Evolutionary conservation across 2,888 invertebrate genomes (phyloP).

Genomic region (Panopea generosa): DNA sequence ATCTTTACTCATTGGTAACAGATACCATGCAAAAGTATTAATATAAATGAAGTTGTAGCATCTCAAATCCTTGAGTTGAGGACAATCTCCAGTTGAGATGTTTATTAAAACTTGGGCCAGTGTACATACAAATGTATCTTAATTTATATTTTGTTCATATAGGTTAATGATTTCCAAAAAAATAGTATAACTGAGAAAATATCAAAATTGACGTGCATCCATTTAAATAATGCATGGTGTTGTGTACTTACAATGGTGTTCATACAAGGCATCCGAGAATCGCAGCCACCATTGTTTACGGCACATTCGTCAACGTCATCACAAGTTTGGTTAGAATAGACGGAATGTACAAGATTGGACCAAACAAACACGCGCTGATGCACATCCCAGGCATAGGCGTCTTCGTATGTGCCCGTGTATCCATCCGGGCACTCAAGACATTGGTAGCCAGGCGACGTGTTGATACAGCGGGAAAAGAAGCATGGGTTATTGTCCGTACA

Average conservation of each 20-base stretch:
- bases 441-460: slow-evolving; percentile 75
- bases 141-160: too few species aligned
- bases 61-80: too few species aligned
- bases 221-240: too few species aligned
- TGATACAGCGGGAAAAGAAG: slow-evolving; percentile 67
- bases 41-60: too few species aligned
- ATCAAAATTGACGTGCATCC: too few species aligned
- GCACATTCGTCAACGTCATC: slow-evolving; percentile 74
- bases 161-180: too few species aligned
- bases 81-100: too few species aligned
- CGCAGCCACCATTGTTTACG: slow-evolving; percentile 76
- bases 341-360: slow-evolving; percentile 56
- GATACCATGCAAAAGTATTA: too few species aligned
- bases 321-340: slow-evolving; percentile 65
- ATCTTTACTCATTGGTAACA: too few species aligned
- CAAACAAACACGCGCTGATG: slow-evolving; percentile 66
- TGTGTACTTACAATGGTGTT: slow-evolving; percentile 77
- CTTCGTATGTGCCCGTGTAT: slow-evolving; percentile 72
- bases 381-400: slow-evolving; percentile 67
- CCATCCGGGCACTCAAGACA: slow-evolving; percentile 73
- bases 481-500: slow-evolving; percentile 58
- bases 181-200: too few species aligned
- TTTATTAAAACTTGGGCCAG: too few species aligned
- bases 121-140: too few species aligned
- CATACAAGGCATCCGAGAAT: slow-evolving; percentile 72